phyloP scores from a whole-genome alignment of 2,797 vertebrate genomes.

The Holocentrus rufus region DNA sequence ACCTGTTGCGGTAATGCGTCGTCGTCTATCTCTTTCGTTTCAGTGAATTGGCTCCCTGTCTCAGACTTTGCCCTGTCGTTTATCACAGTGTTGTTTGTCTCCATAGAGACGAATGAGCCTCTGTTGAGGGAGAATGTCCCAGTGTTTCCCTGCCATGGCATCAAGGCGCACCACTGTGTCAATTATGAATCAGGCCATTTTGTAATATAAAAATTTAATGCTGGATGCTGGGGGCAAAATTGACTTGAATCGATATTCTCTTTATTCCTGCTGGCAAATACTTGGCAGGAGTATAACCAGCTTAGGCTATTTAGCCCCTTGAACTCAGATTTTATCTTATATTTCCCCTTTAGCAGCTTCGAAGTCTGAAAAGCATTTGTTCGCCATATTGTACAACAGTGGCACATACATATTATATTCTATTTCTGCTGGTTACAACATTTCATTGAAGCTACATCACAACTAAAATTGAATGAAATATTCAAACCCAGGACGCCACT shows the following conservation, averaged over 20 bases:
- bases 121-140: slow-evolving; percentile 57
- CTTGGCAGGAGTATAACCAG: not conserved
- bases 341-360: too few species aligned
- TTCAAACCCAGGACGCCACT: not conserved
- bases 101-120: slow-evolving; percentile 73
- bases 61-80: slow-evolving; percentile 78
- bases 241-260: not conserved
- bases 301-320: not conserved
- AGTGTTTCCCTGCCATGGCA: slow-evolving; percentile 44
- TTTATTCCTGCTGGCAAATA: not conserved
- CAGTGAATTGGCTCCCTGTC: slow-evolving; percentile 16
- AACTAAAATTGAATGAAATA: not conserved
- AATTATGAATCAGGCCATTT: slow-evolving; percentile 51
- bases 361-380: too few species aligned
- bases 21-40: not conserved
- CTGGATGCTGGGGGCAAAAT: slow-evolving; percentile 19
- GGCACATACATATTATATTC: too few species aligned
- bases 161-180: slow-evolving; percentile 54
- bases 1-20: slow-evolving; percentile 49
- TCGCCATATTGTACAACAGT: too few species aligned
- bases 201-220: slow-evolving; percentile 20
- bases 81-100: slow-evolving; percentile 71
- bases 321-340: too few species aligned
- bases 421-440: too few species aligned
- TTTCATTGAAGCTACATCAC: too few species aligned